Conservation (phyloP, 2,797 vertebrate genomes). For the Hippoglossus hippoglossus region DNA sequence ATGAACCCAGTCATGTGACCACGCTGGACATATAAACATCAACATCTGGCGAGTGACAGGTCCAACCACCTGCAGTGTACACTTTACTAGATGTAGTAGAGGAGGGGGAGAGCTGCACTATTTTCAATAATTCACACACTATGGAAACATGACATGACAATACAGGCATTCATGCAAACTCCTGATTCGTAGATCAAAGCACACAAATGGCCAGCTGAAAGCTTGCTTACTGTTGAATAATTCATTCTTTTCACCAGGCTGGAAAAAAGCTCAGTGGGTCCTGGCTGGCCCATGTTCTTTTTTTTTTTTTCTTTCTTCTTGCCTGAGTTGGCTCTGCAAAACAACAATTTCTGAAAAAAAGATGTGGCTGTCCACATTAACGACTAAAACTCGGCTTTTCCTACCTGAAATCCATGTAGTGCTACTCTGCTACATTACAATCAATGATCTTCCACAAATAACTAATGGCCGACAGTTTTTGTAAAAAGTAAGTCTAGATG, state of each 20-base stretch:
- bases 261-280: slow-evolving; percentile 90
- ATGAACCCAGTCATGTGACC: slow-evolving; percentile 87
- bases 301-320: slow-evolving; percentile 65
- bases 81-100: slow-evolving; percentile 93
- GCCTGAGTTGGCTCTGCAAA: slow-evolving; percentile 86
- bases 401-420: slow-evolving; percentile 12
- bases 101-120: slow-evolving; percentile 85
- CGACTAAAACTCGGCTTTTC: slow-evolving; percentile 36
- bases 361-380: slow-evolving; percentile 74
- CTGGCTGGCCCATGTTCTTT: slow-evolving; percentile 81
- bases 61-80: slow-evolving; percentile 91
- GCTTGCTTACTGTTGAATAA: slow-evolving; percentile 98
- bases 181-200: slow-evolving; percentile 99
- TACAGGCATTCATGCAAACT: slow-evolving; percentile 98
- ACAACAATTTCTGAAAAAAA: slow-evolving; percentile 82
- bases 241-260: slow-evolving; percentile 97
- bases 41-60: slow-evolving; percentile 94
- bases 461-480: background rate
- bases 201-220: slow-evolving; percentile 97
- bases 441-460: background rate
- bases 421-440: background rate
- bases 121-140: slow-evolving; percentile 99
- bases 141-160: slow-evolving; percentile 99
- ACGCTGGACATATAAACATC: slow-evolving; percentile 81
- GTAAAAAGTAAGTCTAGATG: background rate